phyloP scores from a whole-genome alignment of 2,888 invertebrate species.

The Sepiola atlantica region DNA sequence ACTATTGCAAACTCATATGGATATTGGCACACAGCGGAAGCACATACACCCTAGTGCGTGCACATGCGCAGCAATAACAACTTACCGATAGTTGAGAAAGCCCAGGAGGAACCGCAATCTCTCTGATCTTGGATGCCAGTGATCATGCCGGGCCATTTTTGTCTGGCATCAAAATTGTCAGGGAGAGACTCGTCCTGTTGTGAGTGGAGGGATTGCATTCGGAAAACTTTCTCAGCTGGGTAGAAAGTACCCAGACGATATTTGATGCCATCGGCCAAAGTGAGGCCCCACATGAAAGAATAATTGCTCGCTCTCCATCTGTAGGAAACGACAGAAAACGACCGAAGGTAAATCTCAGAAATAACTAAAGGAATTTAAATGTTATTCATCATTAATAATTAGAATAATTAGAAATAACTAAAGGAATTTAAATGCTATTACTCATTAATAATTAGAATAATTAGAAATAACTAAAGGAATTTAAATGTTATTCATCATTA shows the following conservation, averaged over 20 bases:
- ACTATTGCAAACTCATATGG: neutral
- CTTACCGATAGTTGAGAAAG: conserved; percentile 84
- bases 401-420: too few species aligned
- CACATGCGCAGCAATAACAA: neutral
- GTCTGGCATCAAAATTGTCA: conserved; percentile 83
- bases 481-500: too few species aligned
- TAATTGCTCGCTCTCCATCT: conserved; percentile 90
- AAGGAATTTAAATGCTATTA: too few species aligned
- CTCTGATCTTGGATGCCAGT: conserved; percentile 80
- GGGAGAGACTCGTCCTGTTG: conserved; percentile 76
- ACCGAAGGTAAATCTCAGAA: neutral
- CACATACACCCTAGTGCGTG: neutral
- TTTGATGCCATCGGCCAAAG: conserved; percentile 85
- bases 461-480: too few species aligned
- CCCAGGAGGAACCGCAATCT: conserved; percentile 94
- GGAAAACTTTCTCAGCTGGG: conserved; percentile 76
- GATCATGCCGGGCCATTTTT: conserved; percentile 84
- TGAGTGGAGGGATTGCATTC: conserved; percentile 68
- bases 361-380: neutral
- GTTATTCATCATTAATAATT: neutral
- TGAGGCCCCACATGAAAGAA: conserved; percentile 87
- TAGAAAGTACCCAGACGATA: conserved; percentile 83
- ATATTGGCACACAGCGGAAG: neutral
- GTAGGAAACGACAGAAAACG: conserved; percentile 58
- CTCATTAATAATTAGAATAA: too few species aligned